Conservation (phyloP, 2,888 invertebrate species). For the Mycalesis mineus region DNA sequence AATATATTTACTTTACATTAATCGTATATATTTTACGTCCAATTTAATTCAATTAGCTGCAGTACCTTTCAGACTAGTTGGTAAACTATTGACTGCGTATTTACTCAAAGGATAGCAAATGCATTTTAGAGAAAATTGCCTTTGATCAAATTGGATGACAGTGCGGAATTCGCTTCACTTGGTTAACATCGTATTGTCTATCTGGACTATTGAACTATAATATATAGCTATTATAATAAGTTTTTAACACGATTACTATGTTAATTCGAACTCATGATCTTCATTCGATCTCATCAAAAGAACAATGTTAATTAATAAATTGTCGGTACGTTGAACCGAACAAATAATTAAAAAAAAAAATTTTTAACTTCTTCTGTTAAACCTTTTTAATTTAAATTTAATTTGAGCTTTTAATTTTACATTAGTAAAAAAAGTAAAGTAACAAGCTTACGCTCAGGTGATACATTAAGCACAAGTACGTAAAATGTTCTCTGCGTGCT, state of each 20-base stretch:
- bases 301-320: too few species aligned
- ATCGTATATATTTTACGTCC: background rate
- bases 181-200: slow-evolving; percentile 17
- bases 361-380: too few species aligned
- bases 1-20: background rate
- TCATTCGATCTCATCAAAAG: too few species aligned
- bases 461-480: background rate
- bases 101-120: slow-evolving; percentile 60
- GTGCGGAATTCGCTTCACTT: slow-evolving; percentile 40
- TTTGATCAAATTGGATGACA: slow-evolving; percentile 59
- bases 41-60: background rate
- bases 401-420: too few species aligned
- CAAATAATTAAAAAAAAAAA: too few species aligned
- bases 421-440: too few species aligned
- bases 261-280: too few species aligned
- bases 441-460: too few species aligned
- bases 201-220: background rate
- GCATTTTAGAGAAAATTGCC: slow-evolving; percentile 57
- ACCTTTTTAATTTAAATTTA: too few species aligned
- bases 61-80: background rate
- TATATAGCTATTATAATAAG: too few species aligned
- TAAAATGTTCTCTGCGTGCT: background rate
- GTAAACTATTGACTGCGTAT: background rate
- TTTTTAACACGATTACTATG: too few species aligned
- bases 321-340: too few species aligned